A percentile compares a stretch with the other conserved stretches of the same genome.
phyloP scores from a whole-genome alignment of 1,140 invertebrate genomes.

The Archegozetes longisetosus region DNA sequence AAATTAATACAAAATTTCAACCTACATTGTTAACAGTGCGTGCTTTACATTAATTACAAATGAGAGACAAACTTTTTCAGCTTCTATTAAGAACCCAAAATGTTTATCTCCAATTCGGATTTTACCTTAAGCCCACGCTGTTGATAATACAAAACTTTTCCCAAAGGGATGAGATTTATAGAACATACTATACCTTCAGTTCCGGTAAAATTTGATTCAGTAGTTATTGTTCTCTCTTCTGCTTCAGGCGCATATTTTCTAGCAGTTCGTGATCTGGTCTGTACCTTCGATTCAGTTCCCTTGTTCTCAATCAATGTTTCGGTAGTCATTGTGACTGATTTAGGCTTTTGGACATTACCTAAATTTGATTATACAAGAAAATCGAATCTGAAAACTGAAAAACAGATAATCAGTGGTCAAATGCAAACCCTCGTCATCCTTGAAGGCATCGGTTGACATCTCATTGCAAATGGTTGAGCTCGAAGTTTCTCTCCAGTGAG shows the following conservation, averaged over 20 bases:
- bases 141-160: no score
- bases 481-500: not conserved
- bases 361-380: no score
- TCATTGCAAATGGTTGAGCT: slow-evolving; percentile 5
- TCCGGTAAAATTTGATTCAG: not conserved
- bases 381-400: no score
- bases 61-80: no score
- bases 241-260: not conserved
- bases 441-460: slow-evolving; percentile 6
- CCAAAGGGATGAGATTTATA: no score
- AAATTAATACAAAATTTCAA: no score
- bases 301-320: not conserved
- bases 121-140: no score
- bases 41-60: no score
- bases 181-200: not conserved
- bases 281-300: not conserved
- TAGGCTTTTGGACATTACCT: not conserved
- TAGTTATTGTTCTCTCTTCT: not conserved
- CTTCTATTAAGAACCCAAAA: no score
- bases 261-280: not conserved
- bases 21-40: no score
- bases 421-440: not conserved
- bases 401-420: not conserved
- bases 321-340: not conserved
- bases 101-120: no score